Conservation (phyloP, 2,113 vertebrate species). For the Morone chrysops region DNA sequence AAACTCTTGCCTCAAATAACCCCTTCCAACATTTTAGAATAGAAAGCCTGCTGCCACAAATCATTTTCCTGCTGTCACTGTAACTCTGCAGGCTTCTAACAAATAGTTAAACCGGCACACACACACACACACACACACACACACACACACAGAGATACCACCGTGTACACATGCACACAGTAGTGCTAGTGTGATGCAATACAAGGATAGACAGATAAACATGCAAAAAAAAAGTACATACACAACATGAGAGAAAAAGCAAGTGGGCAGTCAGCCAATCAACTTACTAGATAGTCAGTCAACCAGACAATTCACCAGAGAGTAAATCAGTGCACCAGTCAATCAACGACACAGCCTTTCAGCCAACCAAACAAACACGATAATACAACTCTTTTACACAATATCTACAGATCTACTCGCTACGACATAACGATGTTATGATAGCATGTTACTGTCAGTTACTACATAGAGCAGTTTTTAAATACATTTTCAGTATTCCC, state of each 20-base stretch:
- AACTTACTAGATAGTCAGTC: not conserved
- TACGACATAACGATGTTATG: not conserved
- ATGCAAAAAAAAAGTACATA: not conserved
- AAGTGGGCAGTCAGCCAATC: not conserved
- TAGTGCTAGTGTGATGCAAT: not conserved
- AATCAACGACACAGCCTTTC: not conserved
- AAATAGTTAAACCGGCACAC: constrained; percentile 3
- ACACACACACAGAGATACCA: not conserved
- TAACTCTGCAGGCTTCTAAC: constrained; percentile 15
- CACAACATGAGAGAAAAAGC: not conserved
- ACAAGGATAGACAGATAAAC: not conserved
- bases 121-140: not conserved
- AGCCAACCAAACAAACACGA: not conserved
- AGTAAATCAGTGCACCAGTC: not conserved
- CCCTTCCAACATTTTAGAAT: constrained; percentile 41
- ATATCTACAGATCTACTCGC: not conserved
- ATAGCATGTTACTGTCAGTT: not conserved
- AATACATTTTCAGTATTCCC: not conserved
- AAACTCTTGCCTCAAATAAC: constrained; percentile 54
- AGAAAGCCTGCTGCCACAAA: constrained; percentile 45
- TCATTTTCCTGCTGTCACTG: constrained; percentile 45
- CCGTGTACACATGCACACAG: not conserved
- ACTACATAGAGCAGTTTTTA: not conserved
- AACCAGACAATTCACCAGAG: not conserved
- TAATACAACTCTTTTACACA: not conserved